phyloP scores from a whole-genome alignment of 2,888 invertebrate genomes.

The Drosophila kanekoi region DNA sequence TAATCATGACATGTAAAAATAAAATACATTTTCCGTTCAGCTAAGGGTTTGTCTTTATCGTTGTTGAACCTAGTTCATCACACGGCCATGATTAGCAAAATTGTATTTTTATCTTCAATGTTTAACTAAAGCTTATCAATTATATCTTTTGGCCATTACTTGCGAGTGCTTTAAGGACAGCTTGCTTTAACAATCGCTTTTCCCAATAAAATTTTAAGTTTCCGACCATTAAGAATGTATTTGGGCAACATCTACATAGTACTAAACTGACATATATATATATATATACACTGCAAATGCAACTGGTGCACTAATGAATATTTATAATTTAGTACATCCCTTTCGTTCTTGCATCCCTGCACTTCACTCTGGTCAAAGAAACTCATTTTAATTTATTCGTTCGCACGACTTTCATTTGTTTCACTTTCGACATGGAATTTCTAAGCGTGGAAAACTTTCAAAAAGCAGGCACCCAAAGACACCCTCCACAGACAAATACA shows the following conservation, averaged over 20 bases:
- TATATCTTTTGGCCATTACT: background rate
- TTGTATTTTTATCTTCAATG: too few species aligned
- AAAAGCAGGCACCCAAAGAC: slow-evolving; percentile 3
- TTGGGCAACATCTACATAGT: slow-evolving; percentile 13
- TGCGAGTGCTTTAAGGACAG: background rate
- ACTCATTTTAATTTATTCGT: slow-evolving; percentile 68
- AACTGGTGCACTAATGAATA: slow-evolving; percentile 70
- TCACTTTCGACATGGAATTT: slow-evolving; percentile 62
- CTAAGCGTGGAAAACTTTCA: slow-evolving; percentile 32
- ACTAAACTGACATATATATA: background rate
- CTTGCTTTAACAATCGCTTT: slow-evolving; percentile 11
- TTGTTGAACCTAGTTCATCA: too few species aligned
- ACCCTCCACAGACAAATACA: background rate
- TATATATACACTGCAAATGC: slow-evolving; percentile 28
- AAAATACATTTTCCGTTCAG: too few species aligned
- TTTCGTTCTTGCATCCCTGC: slow-evolving; percentile 7
- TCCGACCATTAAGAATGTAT: slow-evolving; percentile 5
- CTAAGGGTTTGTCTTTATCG: too few species aligned
- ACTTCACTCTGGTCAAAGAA: slow-evolving; percentile 52
- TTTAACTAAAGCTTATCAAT: background rate
- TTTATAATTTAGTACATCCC: slow-evolving; percentile 51
- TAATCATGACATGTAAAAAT: too few species aligned
- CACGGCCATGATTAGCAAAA: too few species aligned
- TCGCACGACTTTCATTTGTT: slow-evolving; percentile 75
- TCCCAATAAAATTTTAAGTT: slow-evolving; percentile 1